These are phyloP conservation scores for Pseudomyrmex cubaensis DNA, from an alignment of 1,140 invertebrate genomes.

Conservation along the genomic window DNA sequence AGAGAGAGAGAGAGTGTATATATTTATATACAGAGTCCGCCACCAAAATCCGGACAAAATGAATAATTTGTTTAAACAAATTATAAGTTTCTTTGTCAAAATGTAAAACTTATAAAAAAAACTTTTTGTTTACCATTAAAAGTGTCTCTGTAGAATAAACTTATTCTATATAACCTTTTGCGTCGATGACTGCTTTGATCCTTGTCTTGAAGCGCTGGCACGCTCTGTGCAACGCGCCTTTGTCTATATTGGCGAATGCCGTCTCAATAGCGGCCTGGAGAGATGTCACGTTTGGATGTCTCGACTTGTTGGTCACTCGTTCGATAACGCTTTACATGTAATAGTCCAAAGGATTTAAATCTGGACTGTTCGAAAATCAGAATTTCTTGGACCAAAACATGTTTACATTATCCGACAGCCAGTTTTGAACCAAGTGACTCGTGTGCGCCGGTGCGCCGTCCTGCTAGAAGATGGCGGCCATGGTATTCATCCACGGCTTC, in stretches of 20 bases:
- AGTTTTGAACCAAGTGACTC: neutral
- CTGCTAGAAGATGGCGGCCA: neutral
- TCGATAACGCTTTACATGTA: slow-evolving; percentile 32
- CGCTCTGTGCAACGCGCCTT: neutral
- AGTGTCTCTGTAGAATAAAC: neutral
- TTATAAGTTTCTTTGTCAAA: too few relatives aligned
- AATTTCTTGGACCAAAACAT: slow-evolving; percentile 40
- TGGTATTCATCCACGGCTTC: too few relatives aligned
- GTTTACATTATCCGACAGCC: neutral
- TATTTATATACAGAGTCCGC: too few relatives aligned
- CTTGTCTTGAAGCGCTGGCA: neutral
- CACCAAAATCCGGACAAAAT: too few relatives aligned
- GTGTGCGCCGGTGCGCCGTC: neutral
- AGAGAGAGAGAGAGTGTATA: too few relatives aligned
- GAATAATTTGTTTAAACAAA: too few relatives aligned
- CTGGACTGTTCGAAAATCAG: slow-evolving; percentile 19
- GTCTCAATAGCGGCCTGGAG: neutral
- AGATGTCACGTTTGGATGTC: neutral
- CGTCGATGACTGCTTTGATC: neutral
- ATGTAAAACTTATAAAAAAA: too few relatives aligned
- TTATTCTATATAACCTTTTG: neutral
- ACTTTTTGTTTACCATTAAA: too few relatives aligned
- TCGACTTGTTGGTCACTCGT: neutral
- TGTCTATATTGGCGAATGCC: neutral
- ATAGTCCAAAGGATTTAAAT: slow-evolving; percentile 13